A percentile compares a stretch with the other conserved stretches of the same genome.
These are phyloP conservation scores for Rallus limicola DNA, from an alignment of 2,113 vertebrate genomes.

Conservation along the genomic window DNA sequence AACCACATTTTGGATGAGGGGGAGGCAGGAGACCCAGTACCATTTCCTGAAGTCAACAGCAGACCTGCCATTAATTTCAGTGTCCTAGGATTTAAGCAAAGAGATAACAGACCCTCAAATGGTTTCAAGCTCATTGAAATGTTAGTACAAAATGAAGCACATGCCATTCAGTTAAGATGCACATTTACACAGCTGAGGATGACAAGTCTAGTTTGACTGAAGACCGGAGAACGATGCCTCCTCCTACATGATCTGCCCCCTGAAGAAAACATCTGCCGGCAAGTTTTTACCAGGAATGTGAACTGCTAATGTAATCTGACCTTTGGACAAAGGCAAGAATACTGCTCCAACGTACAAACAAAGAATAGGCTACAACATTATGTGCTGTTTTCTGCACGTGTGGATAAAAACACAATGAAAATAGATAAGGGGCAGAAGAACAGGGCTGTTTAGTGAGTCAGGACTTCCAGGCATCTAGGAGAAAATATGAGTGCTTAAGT, in stretches of 20 bases:
- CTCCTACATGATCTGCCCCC: constrained; percentile 64
- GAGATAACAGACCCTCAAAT: constrained; percentile 47
- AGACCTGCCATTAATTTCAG: constrained; percentile 43
- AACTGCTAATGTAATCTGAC: constrained; percentile 65
- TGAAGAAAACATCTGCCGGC: constrained; percentile 78
- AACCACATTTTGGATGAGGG: constrained; percentile 20
- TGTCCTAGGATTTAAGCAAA: neutral
- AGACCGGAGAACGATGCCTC: constrained; percentile 48
- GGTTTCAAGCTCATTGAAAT: constrained; percentile 37
- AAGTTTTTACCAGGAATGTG: constrained; percentile 61
- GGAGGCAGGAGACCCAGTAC: constrained; percentile 41
- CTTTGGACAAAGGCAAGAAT: constrained; percentile 29
- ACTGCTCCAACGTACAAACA: neutral
- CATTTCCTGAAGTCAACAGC: constrained; percentile 51
- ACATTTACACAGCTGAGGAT: constrained; percentile 66
- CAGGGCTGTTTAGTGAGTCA: neutral
- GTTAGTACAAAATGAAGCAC: constrained; percentile 41
- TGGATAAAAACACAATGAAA: neutral
- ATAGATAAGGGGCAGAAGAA: neutral
- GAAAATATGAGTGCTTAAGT: neutral
- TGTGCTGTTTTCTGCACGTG: neutral
- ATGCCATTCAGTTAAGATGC: constrained; percentile 39
- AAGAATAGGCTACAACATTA: neutral
- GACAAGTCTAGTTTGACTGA: constrained; percentile 54
- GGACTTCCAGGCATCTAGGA: neutral